Evolutionary conservation across 2,888 invertebrate species (phyloP), one percentile per base, ranked within the genome.

Genomic region (Spialia ferax): DNA sequence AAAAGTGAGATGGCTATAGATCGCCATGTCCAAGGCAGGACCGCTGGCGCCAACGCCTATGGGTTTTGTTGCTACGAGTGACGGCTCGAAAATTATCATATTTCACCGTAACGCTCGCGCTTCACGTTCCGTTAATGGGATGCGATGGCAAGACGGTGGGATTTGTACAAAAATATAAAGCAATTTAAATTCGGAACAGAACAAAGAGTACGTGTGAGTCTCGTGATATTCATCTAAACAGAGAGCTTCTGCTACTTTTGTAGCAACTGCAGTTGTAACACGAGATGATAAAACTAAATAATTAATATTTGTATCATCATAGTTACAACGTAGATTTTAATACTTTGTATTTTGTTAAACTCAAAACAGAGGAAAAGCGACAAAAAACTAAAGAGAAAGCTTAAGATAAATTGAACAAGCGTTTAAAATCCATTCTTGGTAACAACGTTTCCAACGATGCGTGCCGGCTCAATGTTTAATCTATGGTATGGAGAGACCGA

Each of bases 81-180:
- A 57, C 10, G 35, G 50, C 52, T 18, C 65, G 69, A 77, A 77
- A 84, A 88, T 88, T 86, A 89, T 85, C 87, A 89, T 89, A 89
- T 87, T 87, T 89, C 86, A 89, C 82, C 82, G 77, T 79, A 81
- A 83, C 89, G 88, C 85, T 82, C 79, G 79, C 79, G 78, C 75
- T 74, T 77, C 84, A 88, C 85, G 59, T 59, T 85, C 20, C 11
- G 48, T 18, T 20, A 88, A 85, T 79, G 78, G 54, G 52, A 38
- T 15, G 38, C 56, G 35, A 52, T 23, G 38, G 15, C 23, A 13
- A 13, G 23, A 20, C 18, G 64, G 48, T 57, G 60, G 29, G 60
- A 26, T 45, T 54, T 29, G 38, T 54, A 55, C 32, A 42, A 66
- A 59, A 42, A 59, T 61, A 38, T 29, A 20, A 60, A 18, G 32